Evolutionary conservation across 2,797 vertebrate genomes (phyloP).

Genomic region (Denticeps clupeoides): DNA sequence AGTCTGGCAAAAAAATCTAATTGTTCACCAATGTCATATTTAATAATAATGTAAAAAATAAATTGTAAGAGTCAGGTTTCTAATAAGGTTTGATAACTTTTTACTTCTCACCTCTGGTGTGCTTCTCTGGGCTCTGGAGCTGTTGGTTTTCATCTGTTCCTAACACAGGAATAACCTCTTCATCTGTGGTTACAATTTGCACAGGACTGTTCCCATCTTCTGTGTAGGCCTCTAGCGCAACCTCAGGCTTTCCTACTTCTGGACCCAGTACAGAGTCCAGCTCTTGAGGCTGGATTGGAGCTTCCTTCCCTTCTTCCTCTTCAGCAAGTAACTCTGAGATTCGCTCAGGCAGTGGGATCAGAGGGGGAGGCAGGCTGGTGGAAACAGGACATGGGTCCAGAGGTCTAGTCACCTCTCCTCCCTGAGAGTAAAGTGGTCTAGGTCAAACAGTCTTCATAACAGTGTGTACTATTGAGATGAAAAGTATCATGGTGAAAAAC

Average conservation of each 20-base stretch:
- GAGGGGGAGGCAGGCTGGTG: conserved; percentile 63
- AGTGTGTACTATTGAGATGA: too few relatives aligned
- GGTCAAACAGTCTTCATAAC: too few relatives aligned
- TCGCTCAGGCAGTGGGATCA: conserved; percentile 67
- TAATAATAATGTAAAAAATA: too few relatives aligned
- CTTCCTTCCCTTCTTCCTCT: conserved; percentile 57
- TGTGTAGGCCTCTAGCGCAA: conserved; percentile 56
- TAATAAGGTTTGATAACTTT: too few relatives aligned
- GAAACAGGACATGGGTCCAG: conserved; percentile 41
- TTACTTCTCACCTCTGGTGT: conserved; percentile 14
- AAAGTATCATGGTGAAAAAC: too few relatives aligned
- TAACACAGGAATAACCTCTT: too few relatives aligned
- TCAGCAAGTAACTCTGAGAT: conserved; percentile 37
- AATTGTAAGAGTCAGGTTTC: too few relatives aligned
- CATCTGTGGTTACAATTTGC: conserved; percentile 27
- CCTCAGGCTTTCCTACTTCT: conserved; percentile 46
- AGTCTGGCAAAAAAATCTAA: too few relatives aligned
- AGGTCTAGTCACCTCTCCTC: conserved; percentile 64
- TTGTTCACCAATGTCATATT: too few relatives aligned
- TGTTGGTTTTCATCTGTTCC: too few relatives aligned
- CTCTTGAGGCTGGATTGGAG: conserved; percentile 49
- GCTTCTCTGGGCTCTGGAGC: conserved; percentile 18
- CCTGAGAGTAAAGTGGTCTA: too few relatives aligned
- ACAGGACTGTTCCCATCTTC: conserved; percentile 45
- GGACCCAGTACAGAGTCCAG: conserved; percentile 34